These are phyloP conservation scores for Pocota personata DNA, from an alignment of 2,888 invertebrate genomes.

Conservation along the genomic window DNA sequence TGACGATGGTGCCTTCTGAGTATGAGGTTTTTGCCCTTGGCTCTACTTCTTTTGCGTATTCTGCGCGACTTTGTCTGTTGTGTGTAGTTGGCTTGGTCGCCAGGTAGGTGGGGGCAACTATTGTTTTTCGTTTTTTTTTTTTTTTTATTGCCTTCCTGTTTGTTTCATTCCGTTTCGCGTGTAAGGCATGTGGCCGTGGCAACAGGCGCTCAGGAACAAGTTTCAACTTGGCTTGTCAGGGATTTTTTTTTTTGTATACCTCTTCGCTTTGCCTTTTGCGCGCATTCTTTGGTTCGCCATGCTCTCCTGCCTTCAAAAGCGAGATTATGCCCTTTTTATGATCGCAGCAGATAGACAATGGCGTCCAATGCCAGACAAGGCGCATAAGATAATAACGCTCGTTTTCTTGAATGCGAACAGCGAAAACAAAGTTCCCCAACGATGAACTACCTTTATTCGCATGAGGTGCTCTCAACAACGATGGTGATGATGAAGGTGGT, in stretches of 20 bases:
- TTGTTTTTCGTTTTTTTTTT: conserved; percentile 40
- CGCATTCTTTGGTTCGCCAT: conserved; percentile 32
- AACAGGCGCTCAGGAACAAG: conserved; percentile 59
- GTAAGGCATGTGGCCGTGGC: conserved; percentile 44
- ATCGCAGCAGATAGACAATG: conserved; percentile 39
- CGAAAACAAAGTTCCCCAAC: conserved; percentile 23
- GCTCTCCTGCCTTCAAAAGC: conserved; percentile 39
- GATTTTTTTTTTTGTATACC: background rate
- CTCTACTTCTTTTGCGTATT: conserved; percentile 69
- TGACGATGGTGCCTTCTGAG: conserved; percentile 46
- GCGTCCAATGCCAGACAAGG: conserved; percentile 44
- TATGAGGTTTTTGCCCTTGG: conserved; percentile 76
- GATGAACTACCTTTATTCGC: conserved; percentile 34
- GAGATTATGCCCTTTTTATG: conserved; percentile 38
- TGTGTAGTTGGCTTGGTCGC: conserved; percentile 30
- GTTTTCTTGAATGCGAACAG: conserved; percentile 10
- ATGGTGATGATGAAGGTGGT: conserved; percentile 41
- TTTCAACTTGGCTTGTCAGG: conserved; percentile 14
- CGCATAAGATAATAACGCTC: conserved; percentile 15
- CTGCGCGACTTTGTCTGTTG: conserved; percentile 25
- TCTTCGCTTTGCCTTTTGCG: background rate
- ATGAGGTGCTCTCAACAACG: background rate
- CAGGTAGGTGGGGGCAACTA: conserved; percentile 1
- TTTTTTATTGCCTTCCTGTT: conserved; percentile 6
- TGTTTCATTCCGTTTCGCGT: conserved; percentile 33